Percentiles rank a stretch among this genome's conserved stretches.
Evolutionary conservation across 1,140 invertebrate species (phyloP).

Genomic region (Eciton burchellii): DNA sequence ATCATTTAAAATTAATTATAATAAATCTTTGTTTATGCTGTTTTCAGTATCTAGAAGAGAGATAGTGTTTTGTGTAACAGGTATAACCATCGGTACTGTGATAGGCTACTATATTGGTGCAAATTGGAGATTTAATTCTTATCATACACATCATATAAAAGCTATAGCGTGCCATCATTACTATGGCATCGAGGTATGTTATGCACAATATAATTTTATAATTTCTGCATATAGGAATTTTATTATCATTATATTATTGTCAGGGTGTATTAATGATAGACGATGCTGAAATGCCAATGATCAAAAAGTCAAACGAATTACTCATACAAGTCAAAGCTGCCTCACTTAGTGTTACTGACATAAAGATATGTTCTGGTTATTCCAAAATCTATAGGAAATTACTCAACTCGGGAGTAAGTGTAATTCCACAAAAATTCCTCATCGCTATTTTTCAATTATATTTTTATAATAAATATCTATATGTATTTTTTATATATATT

Average conservation of each 20-base stretch:
- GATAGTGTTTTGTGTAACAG: slow-evolving; percentile 84
- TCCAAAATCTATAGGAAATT: slow-evolving; percentile 86
- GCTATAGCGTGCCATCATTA: slow-evolving; percentile 86
- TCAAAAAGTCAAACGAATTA: slow-evolving; percentile 87
- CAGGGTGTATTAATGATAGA: slow-evolving; percentile 87
- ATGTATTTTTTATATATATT: slow-evolving; percentile 27
- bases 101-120: slow-evolving; percentile 85
- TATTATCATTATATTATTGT: neutral
- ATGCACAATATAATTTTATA: slow-evolving; percentile 25
- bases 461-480: slow-evolving; percentile 14
- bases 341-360: slow-evolving; percentile 88
- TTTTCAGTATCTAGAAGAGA: slow-evolving; percentile 84
- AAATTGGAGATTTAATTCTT: slow-evolving; percentile 77
- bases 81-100: slow-evolving; percentile 84
- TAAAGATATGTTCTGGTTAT: slow-evolving; percentile 88
- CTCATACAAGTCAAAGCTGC: slow-evolving; percentile 89
- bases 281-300: slow-evolving; percentile 86
- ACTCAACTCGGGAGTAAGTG: slow-evolving; percentile 86
- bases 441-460: neutral
- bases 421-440: neutral
- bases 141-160: slow-evolving; percentile 84
- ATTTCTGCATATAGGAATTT: slow-evolving; percentile 11
- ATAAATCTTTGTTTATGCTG: slow-evolving; percentile 52
- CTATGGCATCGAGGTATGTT: slow-evolving; percentile 85
- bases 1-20: slow-evolving; percentile 22